Conservation (phyloP, 2,113 vertebrate genomes). For the Donacobius atricapilla region DNA sequence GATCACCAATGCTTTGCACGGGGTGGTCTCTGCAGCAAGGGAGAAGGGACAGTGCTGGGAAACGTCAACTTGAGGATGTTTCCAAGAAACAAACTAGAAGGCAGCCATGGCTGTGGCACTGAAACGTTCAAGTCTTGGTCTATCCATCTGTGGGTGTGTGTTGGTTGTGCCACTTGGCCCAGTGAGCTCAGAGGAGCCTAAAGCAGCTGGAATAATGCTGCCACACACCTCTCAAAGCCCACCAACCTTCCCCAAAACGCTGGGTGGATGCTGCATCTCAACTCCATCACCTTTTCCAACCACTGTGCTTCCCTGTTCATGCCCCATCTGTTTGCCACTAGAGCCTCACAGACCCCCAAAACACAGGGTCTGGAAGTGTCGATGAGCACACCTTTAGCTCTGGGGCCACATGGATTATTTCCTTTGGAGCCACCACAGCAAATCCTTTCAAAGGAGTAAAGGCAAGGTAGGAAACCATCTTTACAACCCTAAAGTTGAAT, state of each 20-base stretch:
- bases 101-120: fast-evolving
- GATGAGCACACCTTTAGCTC: fast-evolving
- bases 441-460: not conserved
- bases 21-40: not conserved
- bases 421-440: fast-evolving
- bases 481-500: not conserved
- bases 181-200: not conserved
- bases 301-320: fast-evolving
- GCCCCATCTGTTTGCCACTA: not conserved
- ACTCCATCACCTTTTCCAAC: not conserved
- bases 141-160: fast-evolving
- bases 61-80: not conserved
- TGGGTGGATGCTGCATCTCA: not conserved
- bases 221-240: not conserved
- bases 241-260: not conserved
- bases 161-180: not conserved
- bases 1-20: fast-evolving
- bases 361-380: not conserved
- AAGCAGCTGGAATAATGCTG: not conserved
- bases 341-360: not conserved
- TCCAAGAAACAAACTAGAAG: not conserved
- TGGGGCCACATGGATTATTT: fast-evolving
- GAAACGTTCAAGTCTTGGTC: fast-evolving
- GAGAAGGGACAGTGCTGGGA: fast-evolving
- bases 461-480: not conserved